Percentiles rank a stretch among this genome's conserved stretches.
These are phyloP conservation scores for Daubentonia madagascariensis DNA, from an alignment of 2,113 vertebrate genomes.

Conservation along the genomic window DNA sequence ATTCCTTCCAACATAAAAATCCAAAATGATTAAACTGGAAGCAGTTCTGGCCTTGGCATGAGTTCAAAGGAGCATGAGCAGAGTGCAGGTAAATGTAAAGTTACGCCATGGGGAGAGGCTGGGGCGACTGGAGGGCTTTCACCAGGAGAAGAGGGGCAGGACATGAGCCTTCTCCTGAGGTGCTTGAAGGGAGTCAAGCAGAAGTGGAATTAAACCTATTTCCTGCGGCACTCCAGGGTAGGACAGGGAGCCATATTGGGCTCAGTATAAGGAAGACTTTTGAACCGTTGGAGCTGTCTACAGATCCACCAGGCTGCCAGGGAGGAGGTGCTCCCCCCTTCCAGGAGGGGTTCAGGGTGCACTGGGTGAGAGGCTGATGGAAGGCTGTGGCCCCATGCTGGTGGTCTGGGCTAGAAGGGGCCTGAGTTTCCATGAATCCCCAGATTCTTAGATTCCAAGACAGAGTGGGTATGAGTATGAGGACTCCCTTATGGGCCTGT, in stretches of 20 bases:
- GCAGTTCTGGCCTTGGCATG: background rate
- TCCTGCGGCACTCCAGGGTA: accelerated
- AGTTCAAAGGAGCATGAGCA: background rate
- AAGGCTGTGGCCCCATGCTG: background rate
- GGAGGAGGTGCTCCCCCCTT: background rate
- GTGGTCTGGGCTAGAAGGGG: background rate
- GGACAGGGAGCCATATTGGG: background rate
- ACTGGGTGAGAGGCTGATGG: background rate
- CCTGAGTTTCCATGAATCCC: background rate
- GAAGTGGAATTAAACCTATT: background rate
- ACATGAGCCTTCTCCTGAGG: background rate
- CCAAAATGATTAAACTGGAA: background rate
- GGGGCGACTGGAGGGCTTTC: background rate
- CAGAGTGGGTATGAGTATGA: background rate
- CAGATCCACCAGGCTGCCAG: background rate
- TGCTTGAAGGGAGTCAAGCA: background rate
- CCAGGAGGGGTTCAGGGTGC: background rate
- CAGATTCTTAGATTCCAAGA: background rate
- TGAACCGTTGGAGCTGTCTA: background rate
- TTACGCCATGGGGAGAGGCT: background rate
- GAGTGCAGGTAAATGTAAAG: background rate
- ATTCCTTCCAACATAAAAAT: background rate
- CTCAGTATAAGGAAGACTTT: background rate
- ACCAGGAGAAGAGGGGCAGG: background rate
- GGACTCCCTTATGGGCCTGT: background rate